A percentile compares a stretch with the other conserved stretches of the same genome.
Evolutionary conservation across 2,113 vertebrate genomes (phyloP).

Genomic region (Gallinago jamesoni): DNA sequence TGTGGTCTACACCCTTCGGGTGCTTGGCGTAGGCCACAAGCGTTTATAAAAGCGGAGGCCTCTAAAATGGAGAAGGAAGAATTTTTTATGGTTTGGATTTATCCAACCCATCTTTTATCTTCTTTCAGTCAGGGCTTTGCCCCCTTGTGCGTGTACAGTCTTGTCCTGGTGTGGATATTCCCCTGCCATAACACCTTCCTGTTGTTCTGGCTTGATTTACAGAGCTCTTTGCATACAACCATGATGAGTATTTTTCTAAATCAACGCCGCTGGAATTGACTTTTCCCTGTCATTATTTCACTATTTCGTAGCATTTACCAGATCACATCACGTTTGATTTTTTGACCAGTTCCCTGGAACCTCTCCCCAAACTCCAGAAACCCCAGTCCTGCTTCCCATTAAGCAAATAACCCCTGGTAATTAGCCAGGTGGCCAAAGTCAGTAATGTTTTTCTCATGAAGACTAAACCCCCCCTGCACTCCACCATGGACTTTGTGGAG

Average conservation of each 20-base stretch:
- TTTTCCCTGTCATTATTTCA: background rate
- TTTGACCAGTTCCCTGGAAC: background rate
- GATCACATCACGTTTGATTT: rapidly evolving
- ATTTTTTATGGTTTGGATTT: background rate
- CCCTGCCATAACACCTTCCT: background rate
- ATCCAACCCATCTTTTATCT: background rate
- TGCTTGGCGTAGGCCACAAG: background rate
- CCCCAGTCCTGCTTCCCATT: background rate
- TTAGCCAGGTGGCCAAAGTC: background rate
- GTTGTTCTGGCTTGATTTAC: background rate
- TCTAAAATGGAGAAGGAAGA: background rate
- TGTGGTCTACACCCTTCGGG: background rate
- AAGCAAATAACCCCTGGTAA: background rate
- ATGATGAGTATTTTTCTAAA: background rate
- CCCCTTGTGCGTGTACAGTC: background rate
- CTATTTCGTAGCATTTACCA: rapidly evolving
- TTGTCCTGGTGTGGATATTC: background rate
- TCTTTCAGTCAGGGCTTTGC: background rate
- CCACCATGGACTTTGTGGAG: background rate
- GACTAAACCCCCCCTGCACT: background rate
- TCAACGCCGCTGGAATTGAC: background rate
- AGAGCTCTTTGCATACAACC: background rate
- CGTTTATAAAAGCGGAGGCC: background rate
- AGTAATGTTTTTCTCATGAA: background rate
- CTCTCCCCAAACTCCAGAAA: background rate